phyloP scores from a whole-genome alignment of 1,140 invertebrate species.

The Sweltsa coloradensis region DNA sequence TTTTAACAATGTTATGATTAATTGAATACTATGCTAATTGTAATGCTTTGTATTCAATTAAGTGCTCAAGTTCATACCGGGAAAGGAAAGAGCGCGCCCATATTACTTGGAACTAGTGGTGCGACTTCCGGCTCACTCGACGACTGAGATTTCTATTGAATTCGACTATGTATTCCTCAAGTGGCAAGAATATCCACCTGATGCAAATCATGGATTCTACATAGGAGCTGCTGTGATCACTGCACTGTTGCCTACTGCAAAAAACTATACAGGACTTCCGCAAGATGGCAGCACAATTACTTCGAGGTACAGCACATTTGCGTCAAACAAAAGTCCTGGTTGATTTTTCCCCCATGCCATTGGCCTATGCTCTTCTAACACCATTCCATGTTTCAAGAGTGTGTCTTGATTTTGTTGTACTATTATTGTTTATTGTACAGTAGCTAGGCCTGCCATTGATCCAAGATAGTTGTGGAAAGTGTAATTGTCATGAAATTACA shows the following conservation, averaged over 20 bases:
- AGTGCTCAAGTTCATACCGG: conserved; percentile 52
- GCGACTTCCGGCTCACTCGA: conserved; percentile 61
- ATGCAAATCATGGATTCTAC: conserved; percentile 98
- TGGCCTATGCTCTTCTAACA: too few species aligned
- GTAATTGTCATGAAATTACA: too few species aligned
- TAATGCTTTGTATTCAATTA: neutral
- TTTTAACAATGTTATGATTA: neutral
- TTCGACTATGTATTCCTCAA: conserved; percentile 93
- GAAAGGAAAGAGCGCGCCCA: conserved; percentile 65
- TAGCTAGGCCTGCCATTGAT: too few species aligned
- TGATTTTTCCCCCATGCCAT: too few species aligned
- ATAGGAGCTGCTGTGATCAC: conserved; percentile 75
- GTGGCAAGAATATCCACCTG: conserved; percentile 98
- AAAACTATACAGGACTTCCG: conserved; percentile 66
- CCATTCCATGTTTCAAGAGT: too few species aligned
- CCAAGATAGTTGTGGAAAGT: too few species aligned
- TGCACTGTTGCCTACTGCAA: conserved; percentile 58
- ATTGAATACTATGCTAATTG: neutral
- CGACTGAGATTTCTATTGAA: conserved; percentile 71
- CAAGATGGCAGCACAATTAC: conserved; percentile 55
- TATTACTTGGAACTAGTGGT: conserved; percentile 86
- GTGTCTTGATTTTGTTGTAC: too few species aligned
- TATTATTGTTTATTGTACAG: too few species aligned
- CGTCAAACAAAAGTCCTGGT: too few species aligned
- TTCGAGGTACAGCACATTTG: conserved; percentile 37